phyloP scores from a whole-genome alignment of 2,888 invertebrate genomes.

The Megaustenia siamemsis region DNA sequence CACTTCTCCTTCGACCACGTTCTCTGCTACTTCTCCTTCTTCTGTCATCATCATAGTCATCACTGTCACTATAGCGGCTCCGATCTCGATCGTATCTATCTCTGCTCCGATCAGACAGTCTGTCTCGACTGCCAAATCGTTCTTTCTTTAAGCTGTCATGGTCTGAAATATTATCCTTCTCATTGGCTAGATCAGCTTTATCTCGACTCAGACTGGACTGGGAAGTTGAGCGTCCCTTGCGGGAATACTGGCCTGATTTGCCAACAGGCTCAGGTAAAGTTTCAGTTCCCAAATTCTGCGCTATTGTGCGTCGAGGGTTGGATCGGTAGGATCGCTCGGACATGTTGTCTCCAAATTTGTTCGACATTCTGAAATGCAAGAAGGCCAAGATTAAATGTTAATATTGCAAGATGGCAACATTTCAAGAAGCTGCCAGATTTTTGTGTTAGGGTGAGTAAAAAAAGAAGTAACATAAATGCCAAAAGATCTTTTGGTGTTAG shows the following conservation, averaged over 20 bases:
- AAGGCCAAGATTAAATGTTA: background rate
- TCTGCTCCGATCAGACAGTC: background rate
- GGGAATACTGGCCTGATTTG: constrained; percentile 36
- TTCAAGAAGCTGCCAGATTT: background rate
- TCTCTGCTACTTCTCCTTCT: background rate
- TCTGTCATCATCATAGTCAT: background rate
- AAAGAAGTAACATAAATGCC: background rate
- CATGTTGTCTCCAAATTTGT: constrained; percentile 41
- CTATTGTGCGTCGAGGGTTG: constrained; percentile 9
- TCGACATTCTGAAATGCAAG: constrained; percentile 14
- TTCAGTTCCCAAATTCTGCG: background rate
- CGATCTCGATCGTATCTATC: background rate
- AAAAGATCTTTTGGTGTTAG: background rate
- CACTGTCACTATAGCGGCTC: constrained; percentile 15
- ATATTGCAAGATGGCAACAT: background rate
- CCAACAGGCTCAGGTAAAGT: constrained; percentile 14
- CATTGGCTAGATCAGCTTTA: constrained; percentile 11
- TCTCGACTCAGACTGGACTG: constrained; percentile 37
- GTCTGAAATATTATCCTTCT: background rate
- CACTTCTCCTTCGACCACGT: constrained; percentile 18
- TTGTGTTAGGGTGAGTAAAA: background rate
- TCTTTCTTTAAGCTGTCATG: background rate
- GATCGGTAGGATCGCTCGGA: constrained; percentile 50
- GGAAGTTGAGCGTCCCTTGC: constrained; percentile 10
- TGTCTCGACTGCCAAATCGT: constrained; percentile 9